A percentile compares a stretch with the other conserved stretches of the same genome.
Conservation (phyloP, 92 coral and sea anemone genomes). For the Umimayanthus kanabou region DNA sequence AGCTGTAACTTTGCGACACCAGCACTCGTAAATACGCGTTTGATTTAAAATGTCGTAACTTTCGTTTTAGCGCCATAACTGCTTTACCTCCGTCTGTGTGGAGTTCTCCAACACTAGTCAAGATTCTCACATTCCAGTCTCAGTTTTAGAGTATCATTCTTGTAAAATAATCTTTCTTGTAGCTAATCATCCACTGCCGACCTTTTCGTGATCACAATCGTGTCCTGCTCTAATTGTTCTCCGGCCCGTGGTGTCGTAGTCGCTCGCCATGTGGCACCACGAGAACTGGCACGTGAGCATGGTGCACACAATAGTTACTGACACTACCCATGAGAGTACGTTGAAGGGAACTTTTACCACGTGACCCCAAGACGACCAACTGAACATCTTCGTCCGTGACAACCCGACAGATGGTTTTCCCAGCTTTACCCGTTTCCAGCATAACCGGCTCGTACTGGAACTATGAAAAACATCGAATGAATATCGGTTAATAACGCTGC, state of each 20-base stretch:
- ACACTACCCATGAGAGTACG: conserved; percentile 50
- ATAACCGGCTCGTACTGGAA: conserved; percentile 31
- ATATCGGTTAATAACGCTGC: not conserved
- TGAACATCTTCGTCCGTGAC: conserved; percentile 34
- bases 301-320: conserved; percentile 43
- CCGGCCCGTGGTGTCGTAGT: not conserved
- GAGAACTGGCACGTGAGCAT: conserved; percentile 33
- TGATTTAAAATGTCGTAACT: not conserved
- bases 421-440: conserved; percentile 40
- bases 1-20: too few relatives aligned
- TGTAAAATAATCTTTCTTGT: not conserved
- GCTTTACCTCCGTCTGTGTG: not conserved
- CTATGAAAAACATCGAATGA: not conserved
- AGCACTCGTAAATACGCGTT: not conserved
- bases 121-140: not conserved
- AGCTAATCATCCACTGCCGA: not conserved
- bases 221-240: not conserved
- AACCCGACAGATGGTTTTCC: conserved; percentile 37
- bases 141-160: not conserved
- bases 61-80: not conserved
- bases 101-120: not conserved
- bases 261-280: conserved; percentile 27
- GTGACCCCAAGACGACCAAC: conserved; percentile 28
- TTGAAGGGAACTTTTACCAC: conserved; percentile 38
- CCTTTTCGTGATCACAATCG: not conserved